These are phyloP conservation scores for Amphipoea lucens DNA, from an alignment of 2,888 invertebrate species.

Conservation along the genomic window DNA sequence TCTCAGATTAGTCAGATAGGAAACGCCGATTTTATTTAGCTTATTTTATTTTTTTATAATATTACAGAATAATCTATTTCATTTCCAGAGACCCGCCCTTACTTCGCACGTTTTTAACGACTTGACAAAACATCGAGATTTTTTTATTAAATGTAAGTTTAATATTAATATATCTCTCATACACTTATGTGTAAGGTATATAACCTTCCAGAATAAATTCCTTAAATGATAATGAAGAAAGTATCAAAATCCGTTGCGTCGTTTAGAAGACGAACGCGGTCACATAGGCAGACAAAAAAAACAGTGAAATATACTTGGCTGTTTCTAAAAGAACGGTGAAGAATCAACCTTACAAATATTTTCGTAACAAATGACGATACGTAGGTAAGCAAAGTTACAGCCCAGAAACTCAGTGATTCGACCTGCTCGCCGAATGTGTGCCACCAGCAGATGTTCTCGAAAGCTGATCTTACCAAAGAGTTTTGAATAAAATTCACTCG, in stretches of 20 bases:
- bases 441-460: conserved; percentile 37
- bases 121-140: neutral
- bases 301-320: no score
- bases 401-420: conserved; percentile 11
- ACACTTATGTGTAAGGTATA: neutral
- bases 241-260: neutral
- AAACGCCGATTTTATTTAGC: neutral
- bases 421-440: conserved; percentile 23
- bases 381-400: conserved; percentile 1
- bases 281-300: neutral
- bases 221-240: neutral
- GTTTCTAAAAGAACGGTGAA: neutral
- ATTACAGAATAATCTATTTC: neutral
- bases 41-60: no score
- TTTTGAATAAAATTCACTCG: conserved; percentile 72
- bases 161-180: neutral
- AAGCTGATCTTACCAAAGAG: conserved; percentile 46
- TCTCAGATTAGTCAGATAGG: neutral
- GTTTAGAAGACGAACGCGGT: neutral
- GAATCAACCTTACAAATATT: neutral
- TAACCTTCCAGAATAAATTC: neutral
- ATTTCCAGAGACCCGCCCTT: neutral
- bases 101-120: neutral
- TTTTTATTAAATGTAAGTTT: neutral
- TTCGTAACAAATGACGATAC: neutral